phyloP scores from a whole-genome alignment of 1,140 invertebrate species.

The Tigriopus japonicus region DNA sequence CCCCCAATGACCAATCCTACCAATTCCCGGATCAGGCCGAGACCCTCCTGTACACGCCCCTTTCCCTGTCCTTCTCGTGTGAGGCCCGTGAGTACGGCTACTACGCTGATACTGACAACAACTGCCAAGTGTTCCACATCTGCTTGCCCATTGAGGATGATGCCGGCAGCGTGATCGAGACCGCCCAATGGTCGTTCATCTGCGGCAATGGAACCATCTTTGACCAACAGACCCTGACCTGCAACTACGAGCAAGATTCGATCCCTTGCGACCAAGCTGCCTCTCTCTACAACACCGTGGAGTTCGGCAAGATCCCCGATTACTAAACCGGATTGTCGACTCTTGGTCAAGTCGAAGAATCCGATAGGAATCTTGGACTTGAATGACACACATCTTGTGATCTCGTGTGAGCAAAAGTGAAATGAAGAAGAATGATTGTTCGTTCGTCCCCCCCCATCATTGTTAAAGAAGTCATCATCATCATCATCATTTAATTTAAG shows the following conservation, averaged over 20 bases:
- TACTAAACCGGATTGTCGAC: too few relatives aligned
- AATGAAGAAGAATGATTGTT: too few relatives aligned
- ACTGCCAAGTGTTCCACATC: conserved; percentile 22
- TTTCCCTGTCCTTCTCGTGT: conserved; percentile 18
- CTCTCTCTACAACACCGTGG: conserved; percentile 17
- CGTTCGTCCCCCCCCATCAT: too few relatives aligned
- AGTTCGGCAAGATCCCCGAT: conserved; percentile 13
- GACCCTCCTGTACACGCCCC: not conserved
- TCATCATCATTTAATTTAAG: too few relatives aligned
- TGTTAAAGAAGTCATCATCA: too few relatives aligned
- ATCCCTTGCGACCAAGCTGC: conserved; percentile 21
- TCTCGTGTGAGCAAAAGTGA: too few relatives aligned
- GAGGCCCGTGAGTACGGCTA: conserved; percentile 21
- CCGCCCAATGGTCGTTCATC: conserved; percentile 22
- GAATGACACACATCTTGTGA: too few relatives aligned
- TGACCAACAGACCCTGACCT: conserved; percentile 23
- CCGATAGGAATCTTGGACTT: too few relatives aligned
- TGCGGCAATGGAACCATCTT: conserved; percentile 24
- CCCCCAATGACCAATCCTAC: not conserved
- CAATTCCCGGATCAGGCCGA: not conserved
- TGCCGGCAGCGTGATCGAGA: conserved; percentile 35
- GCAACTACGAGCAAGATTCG: conserved; percentile 21
- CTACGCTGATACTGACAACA: conserved; percentile 23
- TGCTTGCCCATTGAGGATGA: conserved; percentile 19
- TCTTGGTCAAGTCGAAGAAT: too few relatives aligned